Evolutionary conservation across 2,888 invertebrate species (phyloP), one percentile per base, ranked within the genome.

Genomic region (Hirtodrosophila confusa): DNA sequence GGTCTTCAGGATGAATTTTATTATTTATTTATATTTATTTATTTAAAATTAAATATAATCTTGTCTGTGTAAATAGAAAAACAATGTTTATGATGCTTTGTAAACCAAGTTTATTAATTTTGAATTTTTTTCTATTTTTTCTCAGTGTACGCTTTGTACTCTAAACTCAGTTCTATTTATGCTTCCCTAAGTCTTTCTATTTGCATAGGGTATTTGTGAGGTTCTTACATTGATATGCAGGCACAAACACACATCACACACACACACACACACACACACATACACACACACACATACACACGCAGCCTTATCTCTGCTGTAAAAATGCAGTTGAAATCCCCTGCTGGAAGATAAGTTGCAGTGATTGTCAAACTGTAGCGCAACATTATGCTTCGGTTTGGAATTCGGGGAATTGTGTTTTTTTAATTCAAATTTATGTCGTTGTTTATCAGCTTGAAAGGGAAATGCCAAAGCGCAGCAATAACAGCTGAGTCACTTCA

Each of bases 131-230:
- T 27, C 5, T 27, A 27, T 5, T 31, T 31, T 31, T 9, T 31
- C 31, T 31, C 31, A 31, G 31, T 31, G 31, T 9, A 24, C 35
- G 33, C 3, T 47, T 40, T 31, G 31, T 31, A 9, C 33, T 31
- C 33, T 17, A 47, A 44, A 27, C 41, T 37, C 39, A 12, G 33
- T 31, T 58, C 50, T 61, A 36, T 45, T 57, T 49, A 49, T 63
- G 53, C 37, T 64, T 58, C 40, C 37, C 29, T 60, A 29, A 48
- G 61, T 40, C 48, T 40, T 50, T 36, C 53, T 68, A 73, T 71
- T 74, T 71, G 74, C 74, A 73, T 68, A 55, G 41, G 43, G 27
- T 36, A 9, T 12, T 6, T 51, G 51, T 49, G 48, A 24, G 47
- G 33, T 48, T 54, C 48, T 37, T n/a, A 11, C 31, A 41, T 12